Percentiles rank a stretch among this genome's conserved stretches.
Conservation (phyloP, 2,113 vertebrate species). For the Muntiacus reevesi region DNA sequence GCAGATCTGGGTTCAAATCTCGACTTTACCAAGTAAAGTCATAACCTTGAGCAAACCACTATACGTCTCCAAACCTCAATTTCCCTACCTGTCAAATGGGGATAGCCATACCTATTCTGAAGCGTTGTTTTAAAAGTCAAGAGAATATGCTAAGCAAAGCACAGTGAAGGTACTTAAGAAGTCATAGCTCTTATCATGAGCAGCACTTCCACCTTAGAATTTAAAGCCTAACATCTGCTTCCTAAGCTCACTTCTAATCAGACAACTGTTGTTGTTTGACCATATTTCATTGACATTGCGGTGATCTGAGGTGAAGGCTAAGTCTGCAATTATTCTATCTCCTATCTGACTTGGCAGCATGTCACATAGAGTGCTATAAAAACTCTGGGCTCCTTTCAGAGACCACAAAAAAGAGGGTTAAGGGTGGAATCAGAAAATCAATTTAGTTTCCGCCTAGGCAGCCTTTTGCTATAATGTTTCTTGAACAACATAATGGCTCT, state of each 20-base stretch:
- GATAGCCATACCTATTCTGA: background rate
- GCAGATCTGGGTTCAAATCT: background rate
- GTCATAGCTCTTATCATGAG: background rate
- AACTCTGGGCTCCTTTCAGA: slow-evolving; percentile 21
- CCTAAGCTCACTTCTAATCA: background rate
- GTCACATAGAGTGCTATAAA: slow-evolving; percentile 9
- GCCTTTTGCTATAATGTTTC: slow-evolving; percentile 31
- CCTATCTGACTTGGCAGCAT: slow-evolving; percentile 7
- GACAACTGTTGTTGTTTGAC: background rate
- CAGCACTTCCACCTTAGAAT: background rate
- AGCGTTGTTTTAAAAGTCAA: background rate
- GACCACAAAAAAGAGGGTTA: slow-evolving; percentile 16
- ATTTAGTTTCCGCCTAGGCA: slow-evolving; percentile 20
- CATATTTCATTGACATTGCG: background rate
- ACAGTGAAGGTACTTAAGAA: background rate
- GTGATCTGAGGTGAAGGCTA: slow-evolving; percentile 44
- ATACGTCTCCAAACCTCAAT: background rate
- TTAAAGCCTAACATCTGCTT: background rate
- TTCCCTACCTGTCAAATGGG: background rate
- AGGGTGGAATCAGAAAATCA: slow-evolving; percentile 57
- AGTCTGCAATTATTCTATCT: slow-evolving; percentile 50
- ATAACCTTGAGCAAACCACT: background rate
- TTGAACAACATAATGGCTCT: slow-evolving; percentile 31
- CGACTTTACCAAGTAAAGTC: background rate
- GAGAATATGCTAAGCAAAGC: background rate